These are phyloP conservation scores for Manduca sexta DNA, from an alignment of 1,140 invertebrate species.

Conservation along the genomic window DNA sequence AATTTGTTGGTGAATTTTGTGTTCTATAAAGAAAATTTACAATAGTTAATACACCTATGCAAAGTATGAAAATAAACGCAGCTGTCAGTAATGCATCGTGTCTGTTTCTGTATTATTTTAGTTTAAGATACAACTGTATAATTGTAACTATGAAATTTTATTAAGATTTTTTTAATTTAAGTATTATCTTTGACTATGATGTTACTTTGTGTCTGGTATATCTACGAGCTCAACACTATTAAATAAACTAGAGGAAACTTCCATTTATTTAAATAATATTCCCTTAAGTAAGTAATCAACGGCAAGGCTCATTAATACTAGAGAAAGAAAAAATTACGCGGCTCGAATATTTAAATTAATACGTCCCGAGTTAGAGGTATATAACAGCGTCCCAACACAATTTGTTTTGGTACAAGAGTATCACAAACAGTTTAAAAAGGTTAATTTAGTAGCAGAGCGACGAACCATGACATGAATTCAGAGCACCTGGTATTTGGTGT, in stretches of 20 bases:
- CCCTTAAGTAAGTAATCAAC: neutral
- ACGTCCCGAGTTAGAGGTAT: neutral
- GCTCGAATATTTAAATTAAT: neutral
- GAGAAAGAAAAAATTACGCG: neutral
- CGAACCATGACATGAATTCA: slow-evolving; percentile 4
- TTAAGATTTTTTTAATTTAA: too few relatives aligned
- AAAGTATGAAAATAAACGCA: too few relatives aligned
- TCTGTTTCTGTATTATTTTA: too few relatives aligned
- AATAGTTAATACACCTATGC: too few relatives aligned
- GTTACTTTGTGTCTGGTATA: too few relatives aligned
- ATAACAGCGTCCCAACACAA: slow-evolving; percentile 3
- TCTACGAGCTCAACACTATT: too few relatives aligned
- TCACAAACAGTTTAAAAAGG: slow-evolving; percentile 3
- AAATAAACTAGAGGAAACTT: neutral
- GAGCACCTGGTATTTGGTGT: slow-evolving; percentile 1
- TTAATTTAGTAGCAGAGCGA: slow-evolving; percentile 3
- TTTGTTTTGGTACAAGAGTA: slow-evolving; percentile 2
- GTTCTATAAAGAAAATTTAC: too few relatives aligned
- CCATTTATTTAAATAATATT: neutral
- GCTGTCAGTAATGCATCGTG: too few relatives aligned
- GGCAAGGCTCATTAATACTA: neutral
- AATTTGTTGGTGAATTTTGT: too few relatives aligned
- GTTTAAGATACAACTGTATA: too few relatives aligned
- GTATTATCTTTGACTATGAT: too few relatives aligned
- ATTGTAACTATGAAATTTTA: too few relatives aligned